Evolutionary conservation across 2,888 invertebrate genomes (phyloP), one percentile per base, ranked within the genome.

Genomic region (Tiliacea aurago): DNA sequence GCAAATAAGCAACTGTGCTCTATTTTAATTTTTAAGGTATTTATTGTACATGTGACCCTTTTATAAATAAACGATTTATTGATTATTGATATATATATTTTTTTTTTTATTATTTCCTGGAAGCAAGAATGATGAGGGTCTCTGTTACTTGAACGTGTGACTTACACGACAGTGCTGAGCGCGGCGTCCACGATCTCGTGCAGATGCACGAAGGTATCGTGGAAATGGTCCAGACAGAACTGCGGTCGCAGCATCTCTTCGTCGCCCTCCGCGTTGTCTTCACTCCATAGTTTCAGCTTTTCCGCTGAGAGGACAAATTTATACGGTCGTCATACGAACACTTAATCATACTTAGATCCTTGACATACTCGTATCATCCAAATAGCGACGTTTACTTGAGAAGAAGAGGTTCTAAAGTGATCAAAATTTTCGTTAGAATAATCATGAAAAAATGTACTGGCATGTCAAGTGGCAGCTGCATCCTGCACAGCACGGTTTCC

Each of bases 101-200:
- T n/a, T n/a, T n/a, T n/a, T n/a, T n/a, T n/a, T n/a, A 28, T 28
- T 28, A 28, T 28, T 28, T 28, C 28, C 28, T 28, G 28, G 28
- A 28, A 28, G 28, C 28, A 28, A 28, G 28, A 28, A 28, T 28
- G 28, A 28, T 28, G 28, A 28, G 28, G 28, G 28, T 18, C 18
- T 11, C 18, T 6, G 61, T 62, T 7, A 62, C 2, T 18, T 6
- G 13, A 28, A 28, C 5, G 33, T 3, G 45, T 5, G n/a, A 84
- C 89, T 87, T 49, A 92, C 93, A 69, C 79, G 75, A 91, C 83
- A 69, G 84, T 63, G 13, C 81, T 61, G 70, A 93, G 87, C 64
- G 90, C 91, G 6, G 88, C 86, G 58, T 88, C 89, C 4, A 92
- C 88, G 23, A 89, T 71, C 4, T 89, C 90, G 66, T 88, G 87